Evolutionary conservation across 2,113 vertebrate genomes (phyloP), one percentile per base, ranked within the genome.

Genomic region (Notothenia rossii): DNA sequence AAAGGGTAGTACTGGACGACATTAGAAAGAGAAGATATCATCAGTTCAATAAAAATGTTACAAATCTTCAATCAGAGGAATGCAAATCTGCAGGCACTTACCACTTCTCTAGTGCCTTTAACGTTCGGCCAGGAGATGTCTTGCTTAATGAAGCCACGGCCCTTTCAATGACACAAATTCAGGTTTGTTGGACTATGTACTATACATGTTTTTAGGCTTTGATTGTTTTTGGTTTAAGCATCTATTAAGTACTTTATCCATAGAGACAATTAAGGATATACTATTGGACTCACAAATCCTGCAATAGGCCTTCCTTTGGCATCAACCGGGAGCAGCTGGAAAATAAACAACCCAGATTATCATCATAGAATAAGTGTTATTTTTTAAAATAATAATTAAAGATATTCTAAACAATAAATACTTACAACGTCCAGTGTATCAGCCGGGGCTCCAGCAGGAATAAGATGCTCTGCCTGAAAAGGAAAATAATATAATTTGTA

Each of bases 81-180:
- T 61, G 17, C 14, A 68, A 74, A 46, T 74, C 9, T 63, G 9
- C 25, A 22, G 51, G 12, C 40, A 82, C 88, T 83, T 68, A 94
- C 92, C 48, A 92, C 50, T 5, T 92, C 91, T 45, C 85, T 53
- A 15, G 58, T 81, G 14, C 78, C 86, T 67, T 10, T 59, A 25
- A 87, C 90, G 11, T 73, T 70, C 3, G 77, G 40, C 50, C 82
- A 13, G 1, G 56, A 81, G 56, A 92, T 77, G 64, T 90, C 89
- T 10, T 93, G 90, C 75, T 92, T 93, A 51, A 93, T 88, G 69
- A 91, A 91, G 48, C 92, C 87, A 6, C 53, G 84, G 36, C 86
- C 78, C 82, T 92, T 76, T 33, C n/a, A 81, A 18, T 13, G 10
- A 75, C 81, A 79, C 11, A 70, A 36, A 73, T 6, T n/a, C 3